Conservation (phyloP, 2,888 invertebrate species). For the Hylaea fasciaria region DNA sequence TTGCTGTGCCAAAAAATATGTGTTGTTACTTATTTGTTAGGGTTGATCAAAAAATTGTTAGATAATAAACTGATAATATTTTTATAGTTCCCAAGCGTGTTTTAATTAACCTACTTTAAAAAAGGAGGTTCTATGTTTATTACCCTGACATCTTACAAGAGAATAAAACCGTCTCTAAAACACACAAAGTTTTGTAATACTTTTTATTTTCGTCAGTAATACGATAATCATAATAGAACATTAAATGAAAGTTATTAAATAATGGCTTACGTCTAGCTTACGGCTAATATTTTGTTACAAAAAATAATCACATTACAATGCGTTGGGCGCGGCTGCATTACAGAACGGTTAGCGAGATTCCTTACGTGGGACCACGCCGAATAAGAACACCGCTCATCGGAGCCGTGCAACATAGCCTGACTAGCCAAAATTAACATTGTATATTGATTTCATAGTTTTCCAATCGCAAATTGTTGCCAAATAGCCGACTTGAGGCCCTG, state of each 20-base stretch:
- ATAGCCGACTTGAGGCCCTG: too few relatives aligned
- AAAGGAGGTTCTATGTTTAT: too few relatives aligned
- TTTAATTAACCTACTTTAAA: too few relatives aligned
- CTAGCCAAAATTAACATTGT: too few relatives aligned
- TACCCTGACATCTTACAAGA: not conserved
- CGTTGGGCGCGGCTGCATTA: conserved; percentile 64
- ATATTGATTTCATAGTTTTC: too few relatives aligned
- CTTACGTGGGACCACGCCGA: conserved; percentile 3
- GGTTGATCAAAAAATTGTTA: conserved; percentile 30
- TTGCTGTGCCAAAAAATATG: conserved; percentile 50
- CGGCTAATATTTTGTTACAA: conserved; percentile 65
- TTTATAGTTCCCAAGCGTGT: conserved; percentile 30
- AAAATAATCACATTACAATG: conserved; percentile 71
- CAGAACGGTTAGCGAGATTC: conserved; percentile 22
- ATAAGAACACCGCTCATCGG: not conserved
- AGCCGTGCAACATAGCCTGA: too few relatives aligned
- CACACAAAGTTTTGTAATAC: conserved; percentile 49
- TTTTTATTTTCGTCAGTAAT: conserved; percentile 63
- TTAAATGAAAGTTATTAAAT: conserved; percentile 73
- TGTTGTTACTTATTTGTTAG: conserved; percentile 34
- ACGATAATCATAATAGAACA: conserved; percentile 71
- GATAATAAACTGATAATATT: conserved; percentile 44
- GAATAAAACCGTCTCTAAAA: too few relatives aligned
- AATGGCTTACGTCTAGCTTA: conserved; percentile 69
- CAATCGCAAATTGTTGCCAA: too few relatives aligned